A percentile compares a stretch with the other conserved stretches of the same genome.
phyloP scores from a whole-genome alignment of 2,113 vertebrate genomes.

The Cephalophus harveyi region DNA sequence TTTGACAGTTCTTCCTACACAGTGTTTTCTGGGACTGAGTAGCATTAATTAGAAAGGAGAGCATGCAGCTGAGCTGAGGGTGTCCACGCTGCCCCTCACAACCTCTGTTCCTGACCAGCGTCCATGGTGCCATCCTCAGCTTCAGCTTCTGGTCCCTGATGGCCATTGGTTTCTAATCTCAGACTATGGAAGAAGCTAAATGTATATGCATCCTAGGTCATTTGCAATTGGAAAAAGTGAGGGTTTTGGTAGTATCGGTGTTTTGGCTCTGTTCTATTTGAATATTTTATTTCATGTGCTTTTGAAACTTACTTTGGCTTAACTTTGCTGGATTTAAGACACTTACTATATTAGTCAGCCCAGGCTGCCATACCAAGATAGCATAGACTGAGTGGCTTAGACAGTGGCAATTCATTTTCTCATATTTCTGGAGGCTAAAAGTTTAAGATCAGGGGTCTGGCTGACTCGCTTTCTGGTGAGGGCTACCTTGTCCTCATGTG shows the following conservation, averaged over 20 bases:
- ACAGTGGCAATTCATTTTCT: not conserved
- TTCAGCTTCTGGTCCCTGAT: not conserved
- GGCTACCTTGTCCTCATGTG: not conserved
- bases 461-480: not conserved
- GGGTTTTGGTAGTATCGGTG: not conserved
- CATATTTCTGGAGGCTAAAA: not conserved
- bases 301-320: not conserved
- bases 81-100: no score
- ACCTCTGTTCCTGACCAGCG: not conserved
- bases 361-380: not conserved
- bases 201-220: not conserved
- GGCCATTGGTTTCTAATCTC: not conserved
- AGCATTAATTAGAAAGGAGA: not conserved
- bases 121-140: not conserved
- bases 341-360: not conserved
- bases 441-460: not conserved
- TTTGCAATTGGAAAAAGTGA: not conserved
- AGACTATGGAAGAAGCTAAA: not conserved
- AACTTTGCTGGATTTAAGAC: not conserved
- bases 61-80: accelerated
- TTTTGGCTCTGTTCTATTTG: not conserved
- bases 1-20: not conserved
- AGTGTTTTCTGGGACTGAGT: not conserved
- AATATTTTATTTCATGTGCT: not conserved
- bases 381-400: not conserved